Base-by-base conservation (phyloP, 2,113 vertebrate genomes). In the Acanthochromis polyacanthus region DNA sequence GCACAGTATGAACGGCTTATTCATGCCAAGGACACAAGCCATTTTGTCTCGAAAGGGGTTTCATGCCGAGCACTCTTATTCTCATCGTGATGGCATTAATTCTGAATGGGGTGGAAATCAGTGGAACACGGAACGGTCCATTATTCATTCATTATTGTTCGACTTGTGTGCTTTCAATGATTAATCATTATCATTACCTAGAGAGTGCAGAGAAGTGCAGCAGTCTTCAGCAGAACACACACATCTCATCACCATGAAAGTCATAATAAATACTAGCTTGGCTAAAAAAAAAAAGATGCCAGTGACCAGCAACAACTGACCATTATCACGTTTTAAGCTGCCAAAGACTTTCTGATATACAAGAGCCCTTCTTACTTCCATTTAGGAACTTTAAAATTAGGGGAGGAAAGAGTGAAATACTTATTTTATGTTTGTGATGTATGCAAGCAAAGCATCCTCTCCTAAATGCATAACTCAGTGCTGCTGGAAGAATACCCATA, bases 131-230 rank as follows among this genome's bases (percentile, higher is more conserved):
- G 89, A 76, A 78, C 67, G 57, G 60, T 89, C 78, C 52, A 86
- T 87, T 81, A 89, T 88, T 81, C 71, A 87, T 86, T 85, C 50
- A 81, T 81, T 82, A 89, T 82, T 82, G 75, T 68, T 75, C 25
- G 63, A 45, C 75, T 59, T 51, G 46, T 81, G 70, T 70, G 69
- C 62, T 81, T 87, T 85, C 67, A 90, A 82, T 86, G 68, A 92
- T 90, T 85, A 84, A 92, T 85, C 71, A 46, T 71, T 87, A 19
- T 59, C 68, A 82, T 84, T 84, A 86, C 79, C 73, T 43, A 63
- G 36, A 80, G 60, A 83, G 81, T 50, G 58, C 20, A 45, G 57
- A 73, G 43, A 82, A 85, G 57, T 70, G 72, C 67, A 52, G 71
- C 53, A 74, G 80, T 85, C 52, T 79, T 45, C 32, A 32, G 72